Evolutionary conservation across 2,888 invertebrate genomes (phyloP), one percentile per base, ranked within the genome.

Genomic region (Myopa testacea): DNA sequence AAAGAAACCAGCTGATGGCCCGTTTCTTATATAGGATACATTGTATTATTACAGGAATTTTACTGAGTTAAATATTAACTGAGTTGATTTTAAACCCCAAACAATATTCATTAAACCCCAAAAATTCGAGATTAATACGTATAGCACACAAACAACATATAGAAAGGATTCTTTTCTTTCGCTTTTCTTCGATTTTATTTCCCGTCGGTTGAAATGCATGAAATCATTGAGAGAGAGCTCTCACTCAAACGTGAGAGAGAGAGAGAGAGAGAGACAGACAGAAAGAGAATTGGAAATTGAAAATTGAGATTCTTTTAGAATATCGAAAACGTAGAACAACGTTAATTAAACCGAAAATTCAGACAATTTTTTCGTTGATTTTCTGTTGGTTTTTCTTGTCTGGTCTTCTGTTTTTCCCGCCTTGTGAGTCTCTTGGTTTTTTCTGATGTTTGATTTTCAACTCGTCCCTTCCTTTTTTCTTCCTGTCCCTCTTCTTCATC

Each of bases 401-500:
- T 26, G 26, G 26, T 26, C 26, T 26, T 1, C 26, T n/a, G n/a
- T 1, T 16, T 16, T 12, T 58, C 5, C n/a, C n/a, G 16, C 19
- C 78, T 78, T 78, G 78, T 76, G 78, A 80, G 79, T 77, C 79
- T 78, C 75, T 69, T 75, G 69, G 72, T 78, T 73, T 62, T 74
- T 65, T 62, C 40, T 65, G 38, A 5, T 1, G 1, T 12, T 52
- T 3, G 52, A 10, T 58, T 58, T 16, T 58, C 14, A 26, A n/a
- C 58, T 58, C 58, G 16, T 4, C 26, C 58, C 19, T 58, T 12
- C 12, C 58, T n/a, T 2, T 58, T 58, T 19, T n/a, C n/a, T 58
- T 58, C 14, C 2, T 12, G 16, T 58, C 58, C 52, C 14, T 52
- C 14, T 52, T 68, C 40, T 55, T 16, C 6, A 37, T 52, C 75